Conservation (phyloP, 2,797 vertebrate genomes). For the Macrochelys suwanniensis region DNA sequence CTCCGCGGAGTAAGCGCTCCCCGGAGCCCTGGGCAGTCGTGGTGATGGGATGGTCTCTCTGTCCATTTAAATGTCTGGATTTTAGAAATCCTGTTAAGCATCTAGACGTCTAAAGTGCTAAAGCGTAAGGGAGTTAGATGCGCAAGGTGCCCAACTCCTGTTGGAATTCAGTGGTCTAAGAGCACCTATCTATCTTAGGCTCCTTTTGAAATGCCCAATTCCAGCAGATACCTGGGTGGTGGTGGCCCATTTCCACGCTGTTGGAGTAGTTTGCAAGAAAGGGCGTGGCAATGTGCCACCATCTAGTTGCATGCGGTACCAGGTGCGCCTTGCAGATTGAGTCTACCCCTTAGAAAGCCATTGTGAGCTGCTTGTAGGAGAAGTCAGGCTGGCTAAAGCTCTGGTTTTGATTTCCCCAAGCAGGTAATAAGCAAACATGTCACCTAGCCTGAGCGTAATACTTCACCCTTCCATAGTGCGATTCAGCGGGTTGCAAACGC, state of each 20-base stretch:
- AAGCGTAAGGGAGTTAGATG: neutral
- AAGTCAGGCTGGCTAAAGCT: fast-evolving
- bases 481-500: fast-evolving
- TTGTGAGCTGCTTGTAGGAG: neutral
- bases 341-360: neutral
- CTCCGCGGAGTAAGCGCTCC: neutral
- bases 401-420: neutral
- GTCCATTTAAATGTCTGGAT: neutral
- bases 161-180: neutral
- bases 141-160: neutral
- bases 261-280: neutral
- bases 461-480: fast-evolving
- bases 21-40: neutral
- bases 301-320: neutral
- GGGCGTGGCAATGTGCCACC: neutral
- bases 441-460: neutral
- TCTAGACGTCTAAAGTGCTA: neutral
- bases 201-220: neutral
- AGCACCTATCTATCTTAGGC: neutral
- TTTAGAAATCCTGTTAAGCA: neutral
- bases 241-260: fast-evolving
- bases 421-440: fast-evolving
- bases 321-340: neutral
- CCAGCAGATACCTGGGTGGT: neutral
- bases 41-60: neutral